These are phyloP conservation scores for Petrolisthes manimaculis DNA, from an alignment of 2,888 invertebrate genomes.

Conservation along the genomic window DNA sequence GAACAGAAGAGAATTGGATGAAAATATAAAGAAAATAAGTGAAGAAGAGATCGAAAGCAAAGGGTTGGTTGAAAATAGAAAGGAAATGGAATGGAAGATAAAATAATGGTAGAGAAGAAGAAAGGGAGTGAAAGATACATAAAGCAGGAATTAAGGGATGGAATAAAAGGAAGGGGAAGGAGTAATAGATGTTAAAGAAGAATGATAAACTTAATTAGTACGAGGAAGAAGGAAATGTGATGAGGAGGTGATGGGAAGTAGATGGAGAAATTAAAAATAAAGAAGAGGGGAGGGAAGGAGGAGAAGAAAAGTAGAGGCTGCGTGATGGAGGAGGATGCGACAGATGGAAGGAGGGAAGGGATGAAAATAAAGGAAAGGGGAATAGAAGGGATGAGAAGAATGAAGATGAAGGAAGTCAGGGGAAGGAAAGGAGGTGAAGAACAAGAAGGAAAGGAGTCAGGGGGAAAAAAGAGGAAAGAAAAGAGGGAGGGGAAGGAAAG, in stretches of 20 bases:
- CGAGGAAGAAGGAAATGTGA: not conserved
- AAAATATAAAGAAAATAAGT: not conserved
- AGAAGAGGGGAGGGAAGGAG: not conserved
- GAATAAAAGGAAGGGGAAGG: not conserved
- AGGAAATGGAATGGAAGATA: not conserved
- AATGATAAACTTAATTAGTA: too few species aligned
- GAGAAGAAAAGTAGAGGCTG: too few species aligned
- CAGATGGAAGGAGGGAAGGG: slow-evolving; percentile 10
- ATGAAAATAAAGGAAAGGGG: slow-evolving; percentile 22
- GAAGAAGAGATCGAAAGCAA: not conserved
- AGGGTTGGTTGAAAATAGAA: not conserved
- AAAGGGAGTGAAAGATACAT: not conserved
- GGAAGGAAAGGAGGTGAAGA: not conserved
- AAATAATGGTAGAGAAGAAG: not conserved
- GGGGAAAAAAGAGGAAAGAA: not conserved
- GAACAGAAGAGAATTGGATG: not conserved
- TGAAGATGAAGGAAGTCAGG: not conserved
- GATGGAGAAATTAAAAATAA: not conserved
- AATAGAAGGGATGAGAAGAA: not conserved
- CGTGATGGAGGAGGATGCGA: not conserved
- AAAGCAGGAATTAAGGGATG: not conserved
- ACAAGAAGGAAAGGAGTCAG: not conserved
- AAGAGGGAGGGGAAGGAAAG: not conserved
- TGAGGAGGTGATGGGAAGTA: not conserved
- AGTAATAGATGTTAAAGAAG: not conserved